Evolutionary conservation across 2,888 invertebrate genomes (phyloP).

Genomic region (Pristionchus japonicus): DNA sequence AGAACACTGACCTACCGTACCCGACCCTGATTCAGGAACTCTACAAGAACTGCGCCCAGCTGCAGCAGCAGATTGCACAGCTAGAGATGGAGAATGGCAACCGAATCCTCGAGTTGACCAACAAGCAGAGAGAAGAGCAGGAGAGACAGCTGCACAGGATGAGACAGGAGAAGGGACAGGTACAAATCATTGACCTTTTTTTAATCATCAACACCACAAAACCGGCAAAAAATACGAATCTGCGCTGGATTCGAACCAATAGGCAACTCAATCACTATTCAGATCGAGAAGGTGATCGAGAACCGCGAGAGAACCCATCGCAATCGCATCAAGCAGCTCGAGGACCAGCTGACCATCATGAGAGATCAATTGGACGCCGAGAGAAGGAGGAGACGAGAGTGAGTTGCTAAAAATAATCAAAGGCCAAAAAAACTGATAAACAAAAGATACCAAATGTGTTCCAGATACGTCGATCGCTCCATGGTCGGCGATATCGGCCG

Average conservation of each 20-base stretch:
- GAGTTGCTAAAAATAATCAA: not conserved
- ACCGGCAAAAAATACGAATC: no score
- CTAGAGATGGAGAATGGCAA: slow-evolving; percentile 75
- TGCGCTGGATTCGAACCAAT: no score
- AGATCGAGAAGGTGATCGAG: slow-evolving; percentile 74
- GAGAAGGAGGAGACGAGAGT: slow-evolving; percentile 61
- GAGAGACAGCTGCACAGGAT: slow-evolving; percentile 70
- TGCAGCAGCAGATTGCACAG: slow-evolving; percentile 74
- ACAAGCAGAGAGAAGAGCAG: slow-evolving; percentile 74
- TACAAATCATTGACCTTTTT: slow-evolving; percentile 13
- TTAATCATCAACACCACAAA: no score
- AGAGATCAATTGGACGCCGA: slow-evolving; percentile 73
- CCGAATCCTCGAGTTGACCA: slow-evolving; percentile 72
- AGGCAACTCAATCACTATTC: not conserved
- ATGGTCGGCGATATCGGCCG: slow-evolving; percentile 70
- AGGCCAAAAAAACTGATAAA: not conserved
- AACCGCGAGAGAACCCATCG: slow-evolving; percentile 71
- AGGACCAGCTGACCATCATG: slow-evolving; percentile 69
- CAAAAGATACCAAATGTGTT: not conserved
- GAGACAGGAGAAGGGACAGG: slow-evolving; percentile 72
- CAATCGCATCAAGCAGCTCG: slow-evolving; percentile 72
- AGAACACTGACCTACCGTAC: not conserved
- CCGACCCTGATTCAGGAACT: slow-evolving; percentile 58
- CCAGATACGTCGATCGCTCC: slow-evolving; percentile 63
- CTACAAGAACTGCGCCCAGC: slow-evolving; percentile 74